These are phyloP conservation scores for Diplogasteroides magnus DNA, from an alignment of 1,140 invertebrate genomes.

Conservation along the genomic window DNA sequence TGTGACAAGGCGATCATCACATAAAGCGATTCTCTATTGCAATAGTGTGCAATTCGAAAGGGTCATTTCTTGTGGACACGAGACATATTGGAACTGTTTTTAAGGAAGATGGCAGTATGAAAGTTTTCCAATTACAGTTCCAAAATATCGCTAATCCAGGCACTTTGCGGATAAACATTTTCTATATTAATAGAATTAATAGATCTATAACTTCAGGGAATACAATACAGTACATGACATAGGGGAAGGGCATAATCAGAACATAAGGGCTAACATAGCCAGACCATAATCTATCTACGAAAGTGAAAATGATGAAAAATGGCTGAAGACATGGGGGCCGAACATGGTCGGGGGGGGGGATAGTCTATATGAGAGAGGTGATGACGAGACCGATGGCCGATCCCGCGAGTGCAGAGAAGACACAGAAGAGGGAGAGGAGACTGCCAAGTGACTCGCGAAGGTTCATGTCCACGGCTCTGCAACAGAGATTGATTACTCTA, in stretches of 20 bases:
- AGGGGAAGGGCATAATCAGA: not conserved
- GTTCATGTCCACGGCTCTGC: not conserved
- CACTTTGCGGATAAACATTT: too few species aligned
- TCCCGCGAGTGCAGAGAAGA: conserved; percentile 14
- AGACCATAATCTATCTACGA: not conserved
- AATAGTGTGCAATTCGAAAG: too few species aligned
- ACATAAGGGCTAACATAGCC: not conserved
- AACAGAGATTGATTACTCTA: conserved; percentile 1
- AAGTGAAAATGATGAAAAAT: not conserved
- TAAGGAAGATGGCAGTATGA: too few species aligned
- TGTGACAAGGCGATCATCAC: too few species aligned
- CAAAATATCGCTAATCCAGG: too few species aligned
- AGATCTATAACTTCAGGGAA: too few species aligned
- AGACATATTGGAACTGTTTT: too few species aligned
- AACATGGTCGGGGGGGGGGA: not conserved
- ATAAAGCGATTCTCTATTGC: too few species aligned
- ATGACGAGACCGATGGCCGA: conserved; percentile 8
- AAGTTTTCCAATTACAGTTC: too few species aligned
- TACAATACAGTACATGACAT: too few species aligned
- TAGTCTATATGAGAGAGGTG: not conserved
- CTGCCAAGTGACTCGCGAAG: conserved; percentile 12
- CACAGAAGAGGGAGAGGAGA: conserved; percentile 12
- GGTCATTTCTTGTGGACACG: too few species aligned
- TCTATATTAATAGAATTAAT: too few species aligned
- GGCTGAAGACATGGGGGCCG: not conserved